Evolutionary conservation across 2,888 invertebrate genomes (phyloP).

Genomic region (Laothoe populi): DNA sequence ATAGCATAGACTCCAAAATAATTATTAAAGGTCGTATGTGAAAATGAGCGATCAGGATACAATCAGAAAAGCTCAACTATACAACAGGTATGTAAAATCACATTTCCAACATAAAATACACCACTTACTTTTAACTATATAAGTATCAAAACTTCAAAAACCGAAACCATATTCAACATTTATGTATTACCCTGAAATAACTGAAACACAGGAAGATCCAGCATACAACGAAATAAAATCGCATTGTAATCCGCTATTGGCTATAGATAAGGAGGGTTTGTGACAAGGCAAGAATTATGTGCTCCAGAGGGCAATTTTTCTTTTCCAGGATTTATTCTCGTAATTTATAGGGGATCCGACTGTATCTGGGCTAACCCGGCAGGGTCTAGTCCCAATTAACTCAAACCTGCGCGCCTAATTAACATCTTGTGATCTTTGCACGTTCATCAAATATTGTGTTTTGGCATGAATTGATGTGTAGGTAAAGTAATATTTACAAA

Average conservation of each 20-base stretch:
- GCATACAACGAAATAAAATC: conserved; percentile 78
- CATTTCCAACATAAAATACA: background rate
- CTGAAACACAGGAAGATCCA: conserved; percentile 58
- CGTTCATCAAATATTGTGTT: conserved; percentile 22
- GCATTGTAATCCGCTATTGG: conserved; percentile 85
- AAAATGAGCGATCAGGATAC: no score
- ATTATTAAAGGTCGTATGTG: no score
- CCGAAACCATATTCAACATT: background rate
- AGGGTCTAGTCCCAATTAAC: conserved; percentile 75
- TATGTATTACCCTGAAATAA: conserved; percentile 36
- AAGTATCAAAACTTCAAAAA: background rate
- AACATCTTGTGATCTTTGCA: conserved; percentile 47
- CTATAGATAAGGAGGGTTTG: conserved; percentile 83
- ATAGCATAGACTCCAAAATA: no score
- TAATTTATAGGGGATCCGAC: conserved; percentile 84
- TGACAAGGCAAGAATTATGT: conserved; percentile 86
- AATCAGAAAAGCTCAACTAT: background rate
- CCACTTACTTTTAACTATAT: background rate
- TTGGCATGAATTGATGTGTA: background rate
- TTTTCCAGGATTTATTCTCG: conserved; percentile 83
- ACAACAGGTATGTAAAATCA: background rate
- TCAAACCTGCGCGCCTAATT: conserved; percentile 64
- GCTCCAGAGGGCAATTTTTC: conserved; percentile 85
- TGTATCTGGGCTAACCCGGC: conserved; percentile 83
- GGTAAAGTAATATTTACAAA: background rate